Evolutionary conservation across 2,113 vertebrate genomes (phyloP), one percentile per base, ranked within the genome.

Genomic region (Gambusia affinis): DNA sequence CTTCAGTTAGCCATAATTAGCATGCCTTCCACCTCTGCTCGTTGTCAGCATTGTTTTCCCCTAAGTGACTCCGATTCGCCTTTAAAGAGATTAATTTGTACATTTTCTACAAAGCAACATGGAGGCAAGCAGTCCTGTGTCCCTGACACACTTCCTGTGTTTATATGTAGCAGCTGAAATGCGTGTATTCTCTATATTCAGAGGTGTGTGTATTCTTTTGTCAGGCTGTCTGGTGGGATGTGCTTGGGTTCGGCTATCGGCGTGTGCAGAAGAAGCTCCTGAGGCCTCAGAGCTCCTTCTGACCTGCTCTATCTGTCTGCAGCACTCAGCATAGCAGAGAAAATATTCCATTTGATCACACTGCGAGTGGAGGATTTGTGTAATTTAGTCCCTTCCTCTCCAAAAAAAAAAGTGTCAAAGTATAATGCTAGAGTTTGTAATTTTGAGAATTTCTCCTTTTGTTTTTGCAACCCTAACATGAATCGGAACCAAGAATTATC

Each of bases 221-320:
- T 57, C 42, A 44, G 30, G 27, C 51, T 70, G 71, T 79, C 77
- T 64, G 74, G 65, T 14, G 78, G 60, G 62, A 72, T 69, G 30
- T 67, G 73, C 66, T 76, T 39, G 35, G 33, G 8, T 35, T 35
- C 71, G 75, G 62, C 78, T 90, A 91, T 91, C 83, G 19, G 79
- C n/a, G 64, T 76, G 62, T 12, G 57, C 86, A 86, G 84, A 6
- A 81, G 75, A 57, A 15, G 81, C 83, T 51, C 73, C 51, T 64
- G 76, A 78, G 62, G 74, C 69, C 64, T 79, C 76, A 47, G 35
- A 24, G 66, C 76, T 82, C 60, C 64, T 69, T 77, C 33, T 73
- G 65, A 72, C 44, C 60, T 64, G 76, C 67, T 77, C 80, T 86
- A 61, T 90, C 83, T 82, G 65, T 76, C 76, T 80, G 19, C 66